Conservation (phyloP, 2,113 vertebrate genomes). For the Sinocyclocheilus rhinocerous region DNA sequence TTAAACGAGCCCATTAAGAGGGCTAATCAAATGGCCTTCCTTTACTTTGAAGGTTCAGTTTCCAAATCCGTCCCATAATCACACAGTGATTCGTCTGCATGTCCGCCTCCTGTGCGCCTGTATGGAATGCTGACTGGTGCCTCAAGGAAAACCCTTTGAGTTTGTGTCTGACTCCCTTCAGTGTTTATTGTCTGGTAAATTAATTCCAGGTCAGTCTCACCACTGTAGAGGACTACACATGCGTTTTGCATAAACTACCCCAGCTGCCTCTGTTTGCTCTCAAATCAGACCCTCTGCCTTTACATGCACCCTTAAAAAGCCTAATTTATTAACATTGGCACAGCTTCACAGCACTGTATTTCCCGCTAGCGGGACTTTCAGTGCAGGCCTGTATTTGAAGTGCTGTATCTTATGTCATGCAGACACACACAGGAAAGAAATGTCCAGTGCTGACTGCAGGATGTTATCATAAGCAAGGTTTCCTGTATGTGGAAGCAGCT, state of each 20-base stretch:
- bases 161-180: background rate
- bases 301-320: constrained; percentile 21
- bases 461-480: constrained; percentile 55
- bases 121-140: background rate
- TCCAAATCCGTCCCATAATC: constrained; percentile 50
- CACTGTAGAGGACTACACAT: background rate
- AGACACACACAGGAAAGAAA: constrained; percentile 1
- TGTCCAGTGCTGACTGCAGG: constrained; percentile 45
- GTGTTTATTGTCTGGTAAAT: constrained; percentile 14
- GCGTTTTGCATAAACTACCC: constrained; percentile 33
- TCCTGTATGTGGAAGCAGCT: constrained; percentile 44
- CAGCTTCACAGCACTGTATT: constrained; percentile 40
- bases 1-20: constrained; percentile 6
- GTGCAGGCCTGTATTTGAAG: constrained; percentile 42
- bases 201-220: constrained; percentile 22
- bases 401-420: constrained; percentile 28
- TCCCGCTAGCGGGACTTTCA: constrained; percentile 30
- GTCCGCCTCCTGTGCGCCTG: background rate
- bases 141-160: background rate
- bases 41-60: constrained; percentile 49
- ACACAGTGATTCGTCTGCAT: constrained; percentile 22
- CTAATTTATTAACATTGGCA: constrained; percentile 55
- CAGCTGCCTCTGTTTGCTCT: constrained; percentile 48
- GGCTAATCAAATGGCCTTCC: background rate
- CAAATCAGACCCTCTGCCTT: background rate